Conservation (phyloP, 2,113 vertebrate genomes). For the Calyptommatus sinebrachiatus region DNA sequence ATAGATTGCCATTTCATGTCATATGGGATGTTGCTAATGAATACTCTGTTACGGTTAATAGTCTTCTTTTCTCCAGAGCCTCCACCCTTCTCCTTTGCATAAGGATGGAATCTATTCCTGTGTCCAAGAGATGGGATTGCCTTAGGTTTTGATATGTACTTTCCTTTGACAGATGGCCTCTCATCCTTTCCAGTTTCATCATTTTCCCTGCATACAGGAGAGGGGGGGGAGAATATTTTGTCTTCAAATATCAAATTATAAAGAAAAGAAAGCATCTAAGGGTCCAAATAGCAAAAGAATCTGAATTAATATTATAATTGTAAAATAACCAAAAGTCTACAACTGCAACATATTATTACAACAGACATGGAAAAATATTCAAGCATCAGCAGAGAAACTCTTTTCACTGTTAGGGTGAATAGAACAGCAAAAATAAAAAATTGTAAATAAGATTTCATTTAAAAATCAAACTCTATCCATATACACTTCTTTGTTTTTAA, state of each 20-base stretch:
- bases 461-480: no score
- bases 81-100: conserved; percentile 87
- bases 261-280: no score
- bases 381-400: no score
- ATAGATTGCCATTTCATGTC: conserved; percentile 99
- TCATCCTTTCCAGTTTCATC: conserved; percentile 86
- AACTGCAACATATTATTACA: no score
- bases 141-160: conserved; percentile 61
- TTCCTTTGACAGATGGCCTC: conserved; percentile 84
- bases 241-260: neutral
- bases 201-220: conserved; percentile 73
- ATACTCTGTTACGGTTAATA: conserved; percentile 88
- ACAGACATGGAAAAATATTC: no score
- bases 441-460: no score
- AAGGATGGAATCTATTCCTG: conserved; percentile 91
- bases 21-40: conserved; percentile 99
- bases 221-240: conserved; percentile 21
- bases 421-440: no score
- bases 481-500: no score
- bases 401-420: no score
- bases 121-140: conserved; percentile 73
- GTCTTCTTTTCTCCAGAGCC: conserved; percentile 85
- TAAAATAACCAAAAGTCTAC: no score
- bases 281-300: no score
- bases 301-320: no score